A percentile compares a stretch with the other conserved stretches of the same genome.
phyloP scores from a whole-genome alignment of 2,113 vertebrate genomes.

The Apistogramma diplotaenia region DNA sequence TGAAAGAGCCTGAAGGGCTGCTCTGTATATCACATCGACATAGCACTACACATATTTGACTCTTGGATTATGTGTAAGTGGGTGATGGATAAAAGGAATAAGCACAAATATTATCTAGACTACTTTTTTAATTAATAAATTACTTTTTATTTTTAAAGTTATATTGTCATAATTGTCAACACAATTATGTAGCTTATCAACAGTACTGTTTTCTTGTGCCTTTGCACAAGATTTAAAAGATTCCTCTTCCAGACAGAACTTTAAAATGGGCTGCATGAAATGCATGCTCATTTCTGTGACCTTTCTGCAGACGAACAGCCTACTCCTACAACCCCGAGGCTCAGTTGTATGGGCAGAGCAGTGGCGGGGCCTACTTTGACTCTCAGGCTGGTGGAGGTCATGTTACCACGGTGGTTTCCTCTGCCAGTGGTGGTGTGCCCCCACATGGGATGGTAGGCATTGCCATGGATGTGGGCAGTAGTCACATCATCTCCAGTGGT shows the following conservation, averaged over 20 bases:
- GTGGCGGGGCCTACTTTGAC: slow-evolving; percentile 88
- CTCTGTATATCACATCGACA: background rate
- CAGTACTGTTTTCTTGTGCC: background rate
- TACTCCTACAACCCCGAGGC: slow-evolving; percentile 92
- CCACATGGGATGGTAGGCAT: slow-evolving; percentile 97
- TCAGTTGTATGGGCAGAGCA: slow-evolving; percentile 89
- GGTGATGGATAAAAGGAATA: background rate
- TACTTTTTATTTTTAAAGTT: background rate
- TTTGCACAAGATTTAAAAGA: background rate
- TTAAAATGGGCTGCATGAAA: background rate
- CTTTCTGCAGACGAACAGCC: slow-evolving; percentile 82
- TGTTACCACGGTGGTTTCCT: slow-evolving; percentile 91
- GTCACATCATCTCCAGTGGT: slow-evolving; percentile 90
- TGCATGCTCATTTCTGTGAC: background rate
- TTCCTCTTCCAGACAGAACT: background rate
- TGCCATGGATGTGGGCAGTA: slow-evolving; percentile 90
- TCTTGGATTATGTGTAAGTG: slow-evolving; percentile 6
- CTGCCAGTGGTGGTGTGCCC: slow-evolving; percentile 82
- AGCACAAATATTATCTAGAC: slow-evolving; percentile 6
- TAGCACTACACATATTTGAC: background rate
- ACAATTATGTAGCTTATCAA: background rate
- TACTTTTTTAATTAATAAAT: slow-evolving; percentile 4
- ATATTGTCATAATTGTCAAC: background rate
- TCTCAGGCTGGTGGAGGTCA: slow-evolving; percentile 84
- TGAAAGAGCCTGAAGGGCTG: background rate